Base-by-base conservation (phyloP, 1,140 invertebrate species). In the Euschistus heros region DNA sequence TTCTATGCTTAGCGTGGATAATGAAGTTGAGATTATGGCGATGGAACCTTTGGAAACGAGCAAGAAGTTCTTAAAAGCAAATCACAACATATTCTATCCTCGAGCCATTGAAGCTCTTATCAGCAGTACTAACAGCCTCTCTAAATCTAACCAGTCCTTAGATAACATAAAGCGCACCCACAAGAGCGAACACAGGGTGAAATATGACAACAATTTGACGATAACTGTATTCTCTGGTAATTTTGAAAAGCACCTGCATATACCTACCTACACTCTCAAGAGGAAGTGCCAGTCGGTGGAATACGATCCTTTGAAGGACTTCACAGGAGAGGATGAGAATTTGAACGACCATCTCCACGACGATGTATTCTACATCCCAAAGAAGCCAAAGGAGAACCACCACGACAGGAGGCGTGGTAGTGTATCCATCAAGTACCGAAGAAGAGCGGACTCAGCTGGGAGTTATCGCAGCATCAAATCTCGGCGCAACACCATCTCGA, bases 1-100 rank as follows among this genome's bases (percentile, higher is more conserved):
- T 54, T 76, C 74, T 0, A 62, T 70, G 14, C 61, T 66, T 24
- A 73, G 71, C 55, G 65, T 74, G 26, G 70, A 70, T n/a, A 65
- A 69, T 54, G 70, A 71, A 27, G 26, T 68, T 33, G 68, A 65
- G 30, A 70, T 69, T 18, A 69, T 66, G 14, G 67, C 68, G 27
- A 46, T 62, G 22, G 47, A 67, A 50, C 67, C 69, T 27, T 47
- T 30, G 14, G 68, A 69, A 15, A 59, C 54, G 14, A 67, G 63
- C 14, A 55, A 55, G 14, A 18, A 61, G 27, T 72, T 77, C 65
- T 74, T 68, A 77, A 85, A 80, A 6, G 84, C 85, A 0, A 84
- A 86, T 62, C 86, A 85, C 69, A 89, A 89, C 69, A 80, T 83
- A 10, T 81, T 82, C 37, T 89, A 89, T 67, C 86, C 86, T 1